Percentiles rank a stretch among this genome's conserved stretches.
phyloP scores from a whole-genome alignment of 2,888 invertebrate species.

The Lacanobia wlatinum region DNA sequence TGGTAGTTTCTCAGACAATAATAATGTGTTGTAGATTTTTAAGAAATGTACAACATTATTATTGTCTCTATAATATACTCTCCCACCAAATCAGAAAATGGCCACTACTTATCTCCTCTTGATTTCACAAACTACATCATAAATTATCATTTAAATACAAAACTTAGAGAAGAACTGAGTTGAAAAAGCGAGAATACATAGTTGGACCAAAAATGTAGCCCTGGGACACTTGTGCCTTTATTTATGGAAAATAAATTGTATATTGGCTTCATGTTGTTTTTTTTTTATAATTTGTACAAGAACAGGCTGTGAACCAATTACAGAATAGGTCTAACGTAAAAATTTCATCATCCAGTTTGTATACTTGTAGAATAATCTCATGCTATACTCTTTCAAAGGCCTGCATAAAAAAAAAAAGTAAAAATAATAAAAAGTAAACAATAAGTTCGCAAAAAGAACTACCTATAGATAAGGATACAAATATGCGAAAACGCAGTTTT shows the following conservation, averaged over 20 bases:
- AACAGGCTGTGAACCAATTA: background rate
- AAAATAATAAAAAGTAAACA: too few relatives aligned
- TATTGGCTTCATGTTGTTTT: background rate
- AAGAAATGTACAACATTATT: too few relatives aligned
- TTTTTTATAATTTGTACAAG: background rate
- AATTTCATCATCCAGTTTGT: too few relatives aligned
- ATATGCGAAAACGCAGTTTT: too few relatives aligned
- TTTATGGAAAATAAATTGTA: background rate
- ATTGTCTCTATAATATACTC: background rate
- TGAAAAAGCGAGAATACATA: background rate
- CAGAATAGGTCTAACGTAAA: too few relatives aligned
- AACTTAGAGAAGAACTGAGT: background rate
- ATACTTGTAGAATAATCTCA: too few relatives aligned
- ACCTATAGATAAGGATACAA: too few relatives aligned
- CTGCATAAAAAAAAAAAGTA: too few relatives aligned
- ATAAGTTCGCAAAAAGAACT: too few relatives aligned
- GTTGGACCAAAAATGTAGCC: background rate
- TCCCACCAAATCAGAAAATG: background rate
- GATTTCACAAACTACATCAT: background rate
- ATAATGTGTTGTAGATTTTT: too few relatives aligned
- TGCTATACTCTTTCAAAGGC: too few relatives aligned
- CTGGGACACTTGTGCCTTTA: background rate
- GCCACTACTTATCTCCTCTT: background rate
- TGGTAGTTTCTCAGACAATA: too few relatives aligned
- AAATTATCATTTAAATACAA: background rate